Conservation (phyloP, 2,797 vertebrate species). For the Gadopsis marmoratus region DNA sequence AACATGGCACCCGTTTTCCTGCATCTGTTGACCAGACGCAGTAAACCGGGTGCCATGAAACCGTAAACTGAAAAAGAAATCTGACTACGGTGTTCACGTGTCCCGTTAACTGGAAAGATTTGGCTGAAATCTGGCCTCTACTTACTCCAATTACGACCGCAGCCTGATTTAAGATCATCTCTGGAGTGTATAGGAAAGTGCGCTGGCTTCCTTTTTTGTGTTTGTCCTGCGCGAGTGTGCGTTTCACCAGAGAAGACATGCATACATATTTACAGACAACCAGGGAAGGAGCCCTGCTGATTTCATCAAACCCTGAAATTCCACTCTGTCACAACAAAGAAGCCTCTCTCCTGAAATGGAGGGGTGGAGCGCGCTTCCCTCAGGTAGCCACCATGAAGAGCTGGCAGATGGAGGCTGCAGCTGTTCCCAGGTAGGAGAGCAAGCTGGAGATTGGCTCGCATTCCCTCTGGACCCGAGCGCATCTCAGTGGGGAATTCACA, state of each 20-base stretch:
- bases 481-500: conserved; percentile 81
- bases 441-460: conserved; percentile 77
- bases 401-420: conserved; percentile 87
- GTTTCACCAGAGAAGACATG: conserved; percentile 43
- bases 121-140: conserved; percentile 25
- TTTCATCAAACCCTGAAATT: conserved; percentile 67
- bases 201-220: conserved; percentile 19
- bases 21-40: conserved; percentile 38
- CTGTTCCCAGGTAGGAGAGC: conserved; percentile 84
- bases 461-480: conserved; percentile 78
- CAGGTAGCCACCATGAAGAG: conserved; percentile 80
- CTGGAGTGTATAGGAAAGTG: conserved; percentile 6
- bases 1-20: conserved; percentile 39
- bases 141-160: conserved; percentile 20
- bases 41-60: too few species aligned
- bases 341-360: conserved; percentile 58
- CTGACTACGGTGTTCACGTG: conserved; percentile 39
- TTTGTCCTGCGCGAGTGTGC: conserved; percentile 25
- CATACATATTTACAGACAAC: conserved; percentile 57
- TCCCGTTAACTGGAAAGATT: conserved; percentile 42
- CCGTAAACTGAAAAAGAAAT: conserved; percentile 5
- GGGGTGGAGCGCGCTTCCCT: conserved; percentile 69
- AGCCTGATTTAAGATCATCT: conserved; percentile 27
- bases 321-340: conserved; percentile 68
- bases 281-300: conserved; percentile 48